These are phyloP conservation scores for Spea hammondii DNA, from an alignment of 2,797 vertebrate genomes.

Conservation along the genomic window DNA sequence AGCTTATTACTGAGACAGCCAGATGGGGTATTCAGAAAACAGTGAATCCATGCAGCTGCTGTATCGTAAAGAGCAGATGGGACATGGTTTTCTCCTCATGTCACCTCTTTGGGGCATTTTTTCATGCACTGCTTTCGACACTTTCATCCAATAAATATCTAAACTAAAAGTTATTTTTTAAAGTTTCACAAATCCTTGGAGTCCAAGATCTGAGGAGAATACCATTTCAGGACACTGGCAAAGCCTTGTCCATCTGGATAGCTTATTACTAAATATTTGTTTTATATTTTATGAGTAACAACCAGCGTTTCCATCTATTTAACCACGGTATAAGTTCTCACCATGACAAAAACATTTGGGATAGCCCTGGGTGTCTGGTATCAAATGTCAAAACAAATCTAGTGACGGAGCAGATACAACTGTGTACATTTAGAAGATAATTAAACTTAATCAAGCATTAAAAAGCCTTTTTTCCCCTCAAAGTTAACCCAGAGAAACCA, in stretches of 20 bases:
- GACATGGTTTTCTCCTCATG: constrained; percentile 42
- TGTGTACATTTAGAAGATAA: constrained; percentile 20
- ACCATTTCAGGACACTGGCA: constrained; percentile 6
- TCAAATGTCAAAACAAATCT: constrained; percentile 47
- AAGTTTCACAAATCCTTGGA: neutral
- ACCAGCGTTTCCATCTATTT: constrained; percentile 10
- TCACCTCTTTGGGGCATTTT: constrained; percentile 35
- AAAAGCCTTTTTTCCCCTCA: constrained; percentile 25
- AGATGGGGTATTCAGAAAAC: constrained; percentile 38
- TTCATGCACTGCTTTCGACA: constrained; percentile 9
- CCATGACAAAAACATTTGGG: constrained; percentile 29
- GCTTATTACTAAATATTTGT: constrained; percentile 10
- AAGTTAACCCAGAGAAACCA: constrained; percentile 31
- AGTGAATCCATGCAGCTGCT: constrained; percentile 43
- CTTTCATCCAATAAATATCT: constrained; percentile 9
- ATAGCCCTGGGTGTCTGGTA: constrained; percentile 25
- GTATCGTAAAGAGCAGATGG: constrained; percentile 46
- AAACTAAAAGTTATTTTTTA: constrained; percentile 2
- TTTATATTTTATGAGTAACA: neutral
- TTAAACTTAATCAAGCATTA: constrained; percentile 23
- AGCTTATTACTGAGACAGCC: constrained; percentile 37
- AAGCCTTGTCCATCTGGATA: neutral
- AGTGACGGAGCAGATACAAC: constrained; percentile 15
- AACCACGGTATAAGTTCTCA: neutral
- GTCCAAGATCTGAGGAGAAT: neutral